Evolutionary conservation across 2,113 vertebrate species (phyloP), one percentile per base, ranked within the genome.

Genomic region (Psettodes erumei): DNA sequence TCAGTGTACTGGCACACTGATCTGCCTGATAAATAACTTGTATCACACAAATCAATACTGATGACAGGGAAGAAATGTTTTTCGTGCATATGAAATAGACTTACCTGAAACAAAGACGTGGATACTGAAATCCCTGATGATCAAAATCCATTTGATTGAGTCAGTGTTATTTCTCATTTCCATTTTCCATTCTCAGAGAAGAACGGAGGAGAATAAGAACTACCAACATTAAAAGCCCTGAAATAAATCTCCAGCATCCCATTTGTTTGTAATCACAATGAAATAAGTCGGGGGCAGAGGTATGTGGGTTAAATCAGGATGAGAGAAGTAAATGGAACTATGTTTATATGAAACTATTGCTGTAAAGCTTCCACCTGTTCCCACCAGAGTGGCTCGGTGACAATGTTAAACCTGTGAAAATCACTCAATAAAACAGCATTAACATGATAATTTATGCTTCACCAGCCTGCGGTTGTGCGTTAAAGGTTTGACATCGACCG

Each of bases 331-430:
- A 51, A 21, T 40, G 15, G 55, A 73, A 66, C 6, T 19, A 25
- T 15, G 11, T 40, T 21, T 56, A 55, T 6, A 47, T 35, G 9
- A 40, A 56, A 68, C 28, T 32, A 6, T 15, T n/a, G 67, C 9
- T 73, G 79, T 40, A 47, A 62, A 64, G 18, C 38, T 67, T n/a
- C 71, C 43, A 75, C 60, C 69, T 47, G 73, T 65, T 65, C 53
- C 2, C 64, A 65, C 27, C 55, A 42, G 32, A 70, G 33, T 25
- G 35, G 3, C 9, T 23, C 1, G 1, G 33, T 5, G 40, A 62
- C 51, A 58, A 40, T 5, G 48, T 18, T 74, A 82, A 79, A 55
- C 70, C 58, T 62, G 82, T 82, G 79, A 77, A 77, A 72, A 86
- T 68, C 54, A 37, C 82, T 71, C 82, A 56, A 81, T 78, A 73